Evolutionary conservation across 2,888 invertebrate genomes (phyloP), one percentile per base, ranked within the genome.

Genomic region (Drosophila ezoana): DNA sequence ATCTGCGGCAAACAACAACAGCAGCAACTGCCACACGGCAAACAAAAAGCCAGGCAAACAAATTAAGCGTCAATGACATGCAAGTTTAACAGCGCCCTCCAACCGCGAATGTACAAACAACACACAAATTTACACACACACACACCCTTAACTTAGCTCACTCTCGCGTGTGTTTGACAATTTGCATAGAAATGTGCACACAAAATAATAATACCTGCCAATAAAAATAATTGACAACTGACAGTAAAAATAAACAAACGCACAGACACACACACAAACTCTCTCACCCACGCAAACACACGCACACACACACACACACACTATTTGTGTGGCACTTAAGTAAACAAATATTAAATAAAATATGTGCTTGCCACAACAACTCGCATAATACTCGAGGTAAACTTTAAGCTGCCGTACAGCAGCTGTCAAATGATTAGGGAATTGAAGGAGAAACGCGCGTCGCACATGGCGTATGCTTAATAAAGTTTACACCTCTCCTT

Each of bases 161-260:
- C 33, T 9, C 51, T 41, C 20, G 56, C 79, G 78, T 82, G 70
- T 71, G 86, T 71, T 64, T 70, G 74, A 73, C 71, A 84, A 84
- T 84, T 84, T 84, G 71, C 87, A 84, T 84, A 77, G 71, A 81
- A 73, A 81, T 77, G 77, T 77, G 85, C 70, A 77, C 82, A 77
- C 81, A 84, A 81, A 81, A 87, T 75, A 76, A 75, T 84, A 87
- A 79, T 84, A 84, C 85, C 87, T 84, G 83, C 81, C 83, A 87
- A 84, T 84, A 84, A 87, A 84, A 84, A 84, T 84, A 84, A 87
- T 84, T 87, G 83, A 84, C 87, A 84, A 79, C 81, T 87, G 83
- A 87, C 87, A 84, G 69, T 72, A 61, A 77, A 86, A 66, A 71
- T 60, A 84, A 83, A 83, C 87, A 83, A 87, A 68, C 45, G 32